phyloP scores from a whole-genome alignment of 2,113 vertebrate species.

The Eolophus roseicapilla region DNA sequence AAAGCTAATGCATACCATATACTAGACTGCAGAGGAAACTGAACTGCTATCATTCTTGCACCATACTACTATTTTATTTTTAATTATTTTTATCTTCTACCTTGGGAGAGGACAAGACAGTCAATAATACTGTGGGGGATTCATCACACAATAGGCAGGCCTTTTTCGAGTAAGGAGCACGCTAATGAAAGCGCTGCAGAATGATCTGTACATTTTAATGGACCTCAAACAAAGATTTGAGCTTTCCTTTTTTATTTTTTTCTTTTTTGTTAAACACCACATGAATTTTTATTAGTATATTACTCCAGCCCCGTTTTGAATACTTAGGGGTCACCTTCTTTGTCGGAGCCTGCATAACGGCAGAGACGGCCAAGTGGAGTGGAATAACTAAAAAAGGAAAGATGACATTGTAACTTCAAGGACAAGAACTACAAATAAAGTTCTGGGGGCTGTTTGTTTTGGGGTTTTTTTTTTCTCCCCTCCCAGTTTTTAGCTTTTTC shows the following conservation, averaged over 20 bases:
- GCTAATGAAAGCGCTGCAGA: constrained; percentile 1
- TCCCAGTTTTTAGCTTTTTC: neutral
- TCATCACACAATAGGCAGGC: constrained; percentile 7
- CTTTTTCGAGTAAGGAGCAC: neutral
- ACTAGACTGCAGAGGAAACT: neutral
- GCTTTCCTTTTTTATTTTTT: neutral
- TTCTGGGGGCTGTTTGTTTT: neutral
- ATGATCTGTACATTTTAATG: constrained; percentile 44
- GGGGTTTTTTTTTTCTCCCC: neutral
- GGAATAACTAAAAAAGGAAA: constrained; percentile 42
- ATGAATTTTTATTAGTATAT: constrained; percentile 60
- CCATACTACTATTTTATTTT: neutral
- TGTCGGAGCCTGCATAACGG: neutral
- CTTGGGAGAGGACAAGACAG: constrained; percentile 7
- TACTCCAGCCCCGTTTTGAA: constrained; percentile 56
- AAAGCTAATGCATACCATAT: neutral
- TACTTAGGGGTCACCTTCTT: constrained; percentile 53
- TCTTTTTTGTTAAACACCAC: neutral
- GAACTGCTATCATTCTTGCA: neutral
- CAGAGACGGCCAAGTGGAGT: constrained; percentile 29
- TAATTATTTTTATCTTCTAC: neutral
- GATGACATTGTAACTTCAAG: constrained; percentile 5
- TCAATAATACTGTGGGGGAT: constrained; percentile 20
- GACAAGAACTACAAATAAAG: neutral
- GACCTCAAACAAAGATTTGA: constrained; percentile 54